Percentiles rank a stretch among this genome's conserved stretches.
phyloP scores from a whole-genome alignment of 2,888 invertebrate species.

The Colostygia pectinataria region DNA sequence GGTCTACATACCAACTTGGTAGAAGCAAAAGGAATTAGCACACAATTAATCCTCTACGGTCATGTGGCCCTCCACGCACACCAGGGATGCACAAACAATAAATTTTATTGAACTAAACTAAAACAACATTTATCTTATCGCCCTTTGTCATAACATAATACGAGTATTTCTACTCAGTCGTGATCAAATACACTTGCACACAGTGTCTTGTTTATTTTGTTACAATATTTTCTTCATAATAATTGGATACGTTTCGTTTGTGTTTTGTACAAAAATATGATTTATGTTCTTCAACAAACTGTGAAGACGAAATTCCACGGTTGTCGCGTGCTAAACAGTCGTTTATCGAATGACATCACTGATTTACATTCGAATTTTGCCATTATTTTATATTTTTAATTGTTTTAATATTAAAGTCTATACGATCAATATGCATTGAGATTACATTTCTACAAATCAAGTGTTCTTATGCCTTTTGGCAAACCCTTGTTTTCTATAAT shows the following conservation, averaged over 20 bases:
- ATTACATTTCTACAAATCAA: too few species aligned
- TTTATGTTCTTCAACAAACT: slow-evolving; percentile 36
- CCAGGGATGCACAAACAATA: slow-evolving; percentile 42
- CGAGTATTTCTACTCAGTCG: slow-evolving; percentile 49
- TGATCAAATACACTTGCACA: slow-evolving; percentile 37
- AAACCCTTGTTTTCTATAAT: neutral
- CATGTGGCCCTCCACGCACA: slow-evolving; percentile 36
- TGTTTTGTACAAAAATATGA: slow-evolving; percentile 34
- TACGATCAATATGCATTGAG: slow-evolving; percentile 3
- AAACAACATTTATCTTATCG: slow-evolving; percentile 74
- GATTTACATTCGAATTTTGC: slow-evolving; percentile 40
- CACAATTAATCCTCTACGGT: slow-evolving; percentile 47
- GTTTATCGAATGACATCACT: slow-evolving; percentile 47
- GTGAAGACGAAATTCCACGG: slow-evolving; percentile 33
- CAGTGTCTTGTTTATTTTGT: slow-evolving; percentile 27
- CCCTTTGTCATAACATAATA: slow-evolving; percentile 61
- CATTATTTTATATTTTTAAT: slow-evolving; percentile 37
- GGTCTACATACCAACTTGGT: slow-evolving; percentile 40
- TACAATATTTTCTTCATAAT: slow-evolving; percentile 21
- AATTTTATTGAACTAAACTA: slow-evolving; percentile 54
- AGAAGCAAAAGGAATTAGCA: slow-evolving; percentile 44
- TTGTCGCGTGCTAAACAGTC: slow-evolving; percentile 48
- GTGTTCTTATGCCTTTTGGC: neutral
- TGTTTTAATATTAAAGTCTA: slow-evolving; percentile 7
- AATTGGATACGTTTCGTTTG: slow-evolving; percentile 44